A percentile compares a stretch with the other conserved stretches of the same genome.
These are phyloP conservation scores for Sinocyclocheilus grahami DNA, from an alignment of 2,113 vertebrate species.

Conservation along the genomic window DNA sequence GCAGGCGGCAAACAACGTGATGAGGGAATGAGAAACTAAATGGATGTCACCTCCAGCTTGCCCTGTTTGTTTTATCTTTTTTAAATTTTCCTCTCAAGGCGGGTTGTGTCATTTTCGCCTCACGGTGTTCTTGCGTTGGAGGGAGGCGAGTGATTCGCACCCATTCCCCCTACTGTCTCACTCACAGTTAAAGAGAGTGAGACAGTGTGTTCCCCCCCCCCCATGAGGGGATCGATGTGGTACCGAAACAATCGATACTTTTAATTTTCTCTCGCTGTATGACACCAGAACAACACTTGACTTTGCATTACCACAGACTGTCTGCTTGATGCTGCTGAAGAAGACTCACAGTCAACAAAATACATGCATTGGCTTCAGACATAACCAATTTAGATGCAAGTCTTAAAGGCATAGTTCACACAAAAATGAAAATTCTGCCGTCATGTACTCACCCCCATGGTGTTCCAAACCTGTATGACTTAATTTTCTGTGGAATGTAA, in stretches of 20 bases:
- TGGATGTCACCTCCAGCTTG: conserved; percentile 37
- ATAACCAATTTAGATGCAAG: neutral
- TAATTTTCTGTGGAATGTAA: neutral
- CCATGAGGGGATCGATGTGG: neutral
- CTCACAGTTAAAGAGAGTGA: conserved; percentile 35
- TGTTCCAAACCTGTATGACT: neutral
- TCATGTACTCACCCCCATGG: neutral
- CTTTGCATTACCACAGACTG: neutral
- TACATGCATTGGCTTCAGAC: neutral
- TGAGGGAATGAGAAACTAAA: conserved; percentile 22
- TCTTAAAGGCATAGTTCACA: neutral
- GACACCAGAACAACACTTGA: neutral
- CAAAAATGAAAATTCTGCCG: neutral
- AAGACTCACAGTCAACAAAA: neutral
- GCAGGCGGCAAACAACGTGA: conserved; percentile 22
- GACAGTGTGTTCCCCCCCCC: neutral
- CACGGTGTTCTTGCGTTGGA: conserved; percentile 1
- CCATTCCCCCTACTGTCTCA: conserved; percentile 20
- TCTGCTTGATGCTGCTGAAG: neutral
- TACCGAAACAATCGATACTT: conserved; percentile 19
- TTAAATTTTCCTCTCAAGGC: neutral
- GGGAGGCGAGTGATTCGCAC: conserved; percentile 19
- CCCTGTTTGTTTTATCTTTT: conserved; percentile 20
- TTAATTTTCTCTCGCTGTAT: neutral
- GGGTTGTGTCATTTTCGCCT: neutral